Evolutionary conservation across 2,113 vertebrate species (phyloP), one percentile per base, ranked within the genome.

Genomic region (Chlorodrepanis virens): DNA sequence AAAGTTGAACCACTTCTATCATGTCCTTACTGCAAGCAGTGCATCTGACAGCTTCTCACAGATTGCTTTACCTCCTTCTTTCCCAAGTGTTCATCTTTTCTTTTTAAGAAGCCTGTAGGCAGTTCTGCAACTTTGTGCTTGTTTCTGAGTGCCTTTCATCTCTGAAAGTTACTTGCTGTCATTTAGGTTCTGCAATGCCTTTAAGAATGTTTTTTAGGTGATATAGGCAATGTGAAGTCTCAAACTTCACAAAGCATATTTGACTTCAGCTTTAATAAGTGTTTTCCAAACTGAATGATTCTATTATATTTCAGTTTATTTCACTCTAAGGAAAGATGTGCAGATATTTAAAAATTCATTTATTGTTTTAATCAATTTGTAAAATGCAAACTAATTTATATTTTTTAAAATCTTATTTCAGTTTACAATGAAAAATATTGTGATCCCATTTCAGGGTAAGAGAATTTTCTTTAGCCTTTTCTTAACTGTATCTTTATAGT

Each of bases 371-470:
- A 94, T 60, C 11, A 61, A 17, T 83, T 87, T 52, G 11, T 87
- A 59, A 82, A 87, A 81, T 59, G 10, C 10, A 81, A 92, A 70
- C 49, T 97, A 61, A 96, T 69, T 75, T 75, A 63, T 94, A 3
- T 57, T 14, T 93, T 88, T 89, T 93, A 42, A 39, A 83, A 96
- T 96, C 87, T 89, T 65, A 70, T 97, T 97, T 92, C 97, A 99
- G 99, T 97, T 99, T 84, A 94, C 97, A 35, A 79, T 91, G 29
- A 93, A 98, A 45, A 93, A 89, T 82, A 97, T 99, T 96, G 98
- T 88, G 56, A 98, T 99, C 74, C 98, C 98, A 50, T 92, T 99
- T 90, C 97, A 98, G 98, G 99, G 99, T 99, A 99, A 98, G 95
- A 82, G 47, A 54, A 18, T 67, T 89, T 70, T 56, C 54, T 60